Conservation (phyloP, 1,140 invertebrate species). For the Drosophila tropicalis region DNA sequence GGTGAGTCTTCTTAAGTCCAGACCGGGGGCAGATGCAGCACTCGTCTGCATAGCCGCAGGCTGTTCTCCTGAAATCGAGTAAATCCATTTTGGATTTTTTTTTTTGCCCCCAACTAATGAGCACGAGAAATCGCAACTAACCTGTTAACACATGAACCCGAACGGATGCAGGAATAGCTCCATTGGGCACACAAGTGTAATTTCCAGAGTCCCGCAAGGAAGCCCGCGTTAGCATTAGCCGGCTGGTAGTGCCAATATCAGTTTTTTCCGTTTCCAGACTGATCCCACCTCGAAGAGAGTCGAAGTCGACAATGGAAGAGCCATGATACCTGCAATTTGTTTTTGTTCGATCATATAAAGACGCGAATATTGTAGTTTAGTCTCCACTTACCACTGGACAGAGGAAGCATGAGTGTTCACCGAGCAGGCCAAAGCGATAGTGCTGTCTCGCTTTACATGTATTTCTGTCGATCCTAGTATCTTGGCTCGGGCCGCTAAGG, state of each 20-base stretch:
- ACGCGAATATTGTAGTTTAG: background rate
- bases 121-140: constrained; percentile 83
- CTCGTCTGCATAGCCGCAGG: constrained; percentile 90
- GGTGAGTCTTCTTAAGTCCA: constrained; percentile 83
- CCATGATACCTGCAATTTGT: constrained; percentile 88
- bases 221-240: constrained; percentile 93
- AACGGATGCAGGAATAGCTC: constrained; percentile 93
- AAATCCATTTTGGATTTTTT: background rate
- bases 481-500: constrained; percentile 91
- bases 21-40: constrained; percentile 89
- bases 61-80: constrained; percentile 86
- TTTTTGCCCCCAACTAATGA: background rate
- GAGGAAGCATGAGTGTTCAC: constrained; percentile 93
- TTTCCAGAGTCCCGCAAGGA: constrained; percentile 93
- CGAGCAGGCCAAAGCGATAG: constrained; percentile 93
- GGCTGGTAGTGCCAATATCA: constrained; percentile 93
- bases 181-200: constrained; percentile 94
- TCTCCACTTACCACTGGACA: constrained; percentile 67
- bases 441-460: constrained; percentile 95
- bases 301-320: constrained; percentile 91
- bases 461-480: constrained; percentile 94
- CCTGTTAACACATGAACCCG: constrained; percentile 95
- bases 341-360: background rate
- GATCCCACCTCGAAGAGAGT: constrained; percentile 93
- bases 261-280: constrained; percentile 96